Percentiles rank a stretch among this genome's conserved stretches.
phyloP scores from a whole-genome alignment of 2,888 invertebrate species.

The Eueremaeus valkanovi region DNA sequence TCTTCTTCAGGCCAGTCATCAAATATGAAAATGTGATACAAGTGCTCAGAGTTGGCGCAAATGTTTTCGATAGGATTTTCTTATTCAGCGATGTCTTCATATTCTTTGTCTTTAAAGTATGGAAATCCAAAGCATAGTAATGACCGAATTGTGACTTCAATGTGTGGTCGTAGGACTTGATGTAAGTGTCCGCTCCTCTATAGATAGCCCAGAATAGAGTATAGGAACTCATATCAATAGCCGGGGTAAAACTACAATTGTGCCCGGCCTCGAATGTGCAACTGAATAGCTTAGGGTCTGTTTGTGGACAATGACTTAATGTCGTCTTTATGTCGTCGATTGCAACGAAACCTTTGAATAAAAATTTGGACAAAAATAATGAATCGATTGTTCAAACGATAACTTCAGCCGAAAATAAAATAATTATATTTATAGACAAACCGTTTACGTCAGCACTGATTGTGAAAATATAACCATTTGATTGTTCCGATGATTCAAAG shows the following conservation, averaged over 20 bases:
- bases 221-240: neutral
- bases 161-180: neutral
- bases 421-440: too few relatives aligned
- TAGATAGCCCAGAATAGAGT: neutral
- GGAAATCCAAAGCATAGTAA: neutral
- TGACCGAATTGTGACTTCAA: neutral
- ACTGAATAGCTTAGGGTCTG: neutral
- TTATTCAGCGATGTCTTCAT: neutral
- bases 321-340: neutral
- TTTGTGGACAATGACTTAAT: neutral
- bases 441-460: neutral
- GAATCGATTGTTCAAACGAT: neutral
- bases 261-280: neutral
- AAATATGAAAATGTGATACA: constrained; percentile 44
- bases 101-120: neutral
- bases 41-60: neutral
- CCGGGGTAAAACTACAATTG: neutral
- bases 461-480: neutral
- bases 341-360: neutral
- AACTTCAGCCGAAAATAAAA: too few relatives aligned
- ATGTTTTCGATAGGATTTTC: neutral
- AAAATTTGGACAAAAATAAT: neutral
- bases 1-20: constrained; percentile 13
- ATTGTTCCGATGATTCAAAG: neutral
- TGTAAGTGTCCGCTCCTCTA: neutral